Evolutionary conservation across 1,140 invertebrate species (phyloP).

Genomic region (Bathynomus jamesi): DNA sequence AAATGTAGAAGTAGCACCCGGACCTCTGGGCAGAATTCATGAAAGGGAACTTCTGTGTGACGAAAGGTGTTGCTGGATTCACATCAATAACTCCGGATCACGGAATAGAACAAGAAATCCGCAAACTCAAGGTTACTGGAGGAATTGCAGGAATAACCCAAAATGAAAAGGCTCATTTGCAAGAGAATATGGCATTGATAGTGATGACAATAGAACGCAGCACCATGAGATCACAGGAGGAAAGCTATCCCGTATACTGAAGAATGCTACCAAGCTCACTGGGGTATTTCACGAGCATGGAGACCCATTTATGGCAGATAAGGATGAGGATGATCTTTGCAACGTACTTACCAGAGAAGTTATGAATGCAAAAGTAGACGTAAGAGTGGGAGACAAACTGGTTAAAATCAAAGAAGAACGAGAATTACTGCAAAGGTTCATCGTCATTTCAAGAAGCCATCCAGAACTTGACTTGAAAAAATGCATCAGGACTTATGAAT

Average conservation of each 20-base stretch:
- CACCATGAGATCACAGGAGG: conserved; percentile 20
- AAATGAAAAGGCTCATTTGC: conserved; percentile 11
- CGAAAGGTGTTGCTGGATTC: conserved; percentile 17
- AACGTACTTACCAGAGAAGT: conserved; percentile 17
- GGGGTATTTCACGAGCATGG: conserved; percentile 10
- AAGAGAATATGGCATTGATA: conserved; percentile 8
- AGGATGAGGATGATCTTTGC: conserved; percentile 15
- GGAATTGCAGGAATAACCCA: conserved; percentile 8
- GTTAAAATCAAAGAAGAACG: no score
- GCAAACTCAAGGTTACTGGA: conserved; percentile 11
- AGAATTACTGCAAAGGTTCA: no score
- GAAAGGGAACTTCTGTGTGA: no score
- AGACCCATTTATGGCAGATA: not conserved
- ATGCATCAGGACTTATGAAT: no score
- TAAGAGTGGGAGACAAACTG: no score
- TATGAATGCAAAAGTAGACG: no score
- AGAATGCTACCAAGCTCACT: conserved; percentile 11
- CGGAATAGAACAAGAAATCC: conserved; percentile 18
- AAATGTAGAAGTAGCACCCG: conserved; percentile 16
- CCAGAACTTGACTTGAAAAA: no score
- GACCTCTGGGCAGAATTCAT: conserved; percentile 15
- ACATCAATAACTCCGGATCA: conserved; percentile 20
- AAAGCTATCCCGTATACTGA: conserved; percentile 8
- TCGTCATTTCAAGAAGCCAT: no score
- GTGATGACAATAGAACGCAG: conserved; percentile 9